These are phyloP conservation scores for Phrynocephalus vlangalii DNA, from an alignment of 2,797 vertebrate species.

Conservation along the genomic window DNA sequence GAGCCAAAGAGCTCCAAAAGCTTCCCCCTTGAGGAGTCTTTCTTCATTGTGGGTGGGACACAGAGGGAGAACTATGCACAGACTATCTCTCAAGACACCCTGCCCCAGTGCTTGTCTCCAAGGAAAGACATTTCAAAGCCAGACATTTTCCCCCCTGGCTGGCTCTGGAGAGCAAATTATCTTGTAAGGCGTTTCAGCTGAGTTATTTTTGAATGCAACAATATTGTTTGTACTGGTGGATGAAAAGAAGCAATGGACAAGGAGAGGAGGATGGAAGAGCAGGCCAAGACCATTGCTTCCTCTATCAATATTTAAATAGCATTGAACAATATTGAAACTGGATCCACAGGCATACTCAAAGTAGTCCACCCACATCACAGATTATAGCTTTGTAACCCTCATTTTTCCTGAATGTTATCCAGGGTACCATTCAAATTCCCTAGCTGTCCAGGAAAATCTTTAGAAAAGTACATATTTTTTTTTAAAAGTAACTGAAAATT, in stretches of 20 bases:
- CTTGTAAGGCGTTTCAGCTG: too few species aligned
- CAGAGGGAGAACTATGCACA: too few species aligned
- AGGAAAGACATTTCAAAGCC: too few species aligned
- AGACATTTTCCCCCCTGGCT: too few species aligned
- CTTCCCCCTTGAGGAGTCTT: too few species aligned
- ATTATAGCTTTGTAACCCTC: neutral
- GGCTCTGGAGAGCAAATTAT: too few species aligned
- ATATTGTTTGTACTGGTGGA: neutral
- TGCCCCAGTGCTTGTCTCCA: too few species aligned
- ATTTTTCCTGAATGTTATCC: neutral
- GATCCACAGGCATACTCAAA: neutral
- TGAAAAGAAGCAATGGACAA: neutral
- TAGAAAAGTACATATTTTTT: neutral
- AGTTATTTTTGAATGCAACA: neutral
- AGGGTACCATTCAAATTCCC: neutral
- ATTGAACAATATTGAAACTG: slow-evolving; percentile 1
- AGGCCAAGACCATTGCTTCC: neutral
- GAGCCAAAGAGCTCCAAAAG: too few species aligned
- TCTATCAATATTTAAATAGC: neutral
- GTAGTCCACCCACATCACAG: neutral
- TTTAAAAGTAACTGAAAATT: neutral
- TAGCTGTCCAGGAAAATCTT: neutral
- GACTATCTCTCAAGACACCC: too few species aligned
- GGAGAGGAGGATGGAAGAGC: too few species aligned
- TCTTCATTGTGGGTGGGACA: too few species aligned